phyloP scores from a whole-genome alignment of 1,140 invertebrate genomes.

The Penaeus vannamei region DNA sequence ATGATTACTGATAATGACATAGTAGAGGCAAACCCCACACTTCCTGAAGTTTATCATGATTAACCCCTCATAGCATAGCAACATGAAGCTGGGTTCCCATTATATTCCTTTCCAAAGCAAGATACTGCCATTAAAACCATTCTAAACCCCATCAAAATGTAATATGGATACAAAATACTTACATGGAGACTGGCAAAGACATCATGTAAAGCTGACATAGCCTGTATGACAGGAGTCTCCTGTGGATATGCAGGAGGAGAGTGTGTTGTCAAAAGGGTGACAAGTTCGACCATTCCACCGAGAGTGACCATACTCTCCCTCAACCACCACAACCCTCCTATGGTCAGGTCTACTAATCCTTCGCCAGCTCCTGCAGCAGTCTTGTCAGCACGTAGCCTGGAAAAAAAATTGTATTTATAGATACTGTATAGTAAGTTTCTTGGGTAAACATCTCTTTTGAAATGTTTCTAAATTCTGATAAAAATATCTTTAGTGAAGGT shows the following conservation, averaged over 20 bases:
- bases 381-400: conserved; percentile 62
- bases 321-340: conserved; percentile 63
- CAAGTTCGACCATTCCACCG: conserved; percentile 56
- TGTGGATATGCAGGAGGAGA: conserved; percentile 59
- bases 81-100: no score
- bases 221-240: conserved; percentile 60
- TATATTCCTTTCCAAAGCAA: no score
- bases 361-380: conserved; percentile 55
- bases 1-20: no score
- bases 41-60: no score
- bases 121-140: not conserved
- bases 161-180: not conserved
- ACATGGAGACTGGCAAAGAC: conserved; percentile 60
- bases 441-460: not conserved
- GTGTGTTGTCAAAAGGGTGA: conserved; percentile 59
- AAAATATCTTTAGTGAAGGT: no score
- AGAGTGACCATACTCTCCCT: conserved; percentile 62
- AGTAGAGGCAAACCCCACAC: no score
- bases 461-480: no score
- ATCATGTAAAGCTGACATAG: conserved; percentile 61
- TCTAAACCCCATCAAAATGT: not conserved
- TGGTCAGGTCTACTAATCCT: conserved; percentile 55
- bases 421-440: not conserved
- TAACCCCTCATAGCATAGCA: no score
- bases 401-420: not conserved